Conservation (phyloP, 2,888 invertebrate genomes). For the Hypercompe scribonia region DNA sequence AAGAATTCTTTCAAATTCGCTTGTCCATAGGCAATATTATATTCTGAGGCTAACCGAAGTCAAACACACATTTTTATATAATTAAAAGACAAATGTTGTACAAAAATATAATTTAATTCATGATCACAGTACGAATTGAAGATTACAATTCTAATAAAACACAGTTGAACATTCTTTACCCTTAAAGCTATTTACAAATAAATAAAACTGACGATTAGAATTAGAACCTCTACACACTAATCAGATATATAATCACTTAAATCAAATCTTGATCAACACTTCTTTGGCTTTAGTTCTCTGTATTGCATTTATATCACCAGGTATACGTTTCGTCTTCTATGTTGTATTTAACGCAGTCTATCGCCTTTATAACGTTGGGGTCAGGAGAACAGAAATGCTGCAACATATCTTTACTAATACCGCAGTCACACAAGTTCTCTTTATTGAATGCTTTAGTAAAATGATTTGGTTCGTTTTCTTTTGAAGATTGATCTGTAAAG, state of each 20-base stretch:
- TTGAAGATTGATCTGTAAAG: constrained; percentile 80
- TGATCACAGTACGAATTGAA: constrained; percentile 55
- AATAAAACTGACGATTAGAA: neutral
- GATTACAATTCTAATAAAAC: constrained; percentile 27
- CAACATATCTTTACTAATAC: constrained; percentile 88
- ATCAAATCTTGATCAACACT: neutral
- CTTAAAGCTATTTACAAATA: constrained; percentile 16
- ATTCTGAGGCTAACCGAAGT: too few species aligned
- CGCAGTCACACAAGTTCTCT: constrained; percentile 96
- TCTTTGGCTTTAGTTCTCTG: neutral
- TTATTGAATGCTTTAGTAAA: constrained; percentile 90
- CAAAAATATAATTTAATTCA: constrained; percentile 60
- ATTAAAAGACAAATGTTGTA: constrained; percentile 31
- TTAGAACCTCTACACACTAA: neutral
- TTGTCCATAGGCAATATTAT: too few species aligned
- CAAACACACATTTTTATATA: too few species aligned
- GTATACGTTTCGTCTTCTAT: constrained; percentile 86
- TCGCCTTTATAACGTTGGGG: constrained; percentile 78
- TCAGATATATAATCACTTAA: neutral
- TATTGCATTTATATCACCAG: constrained; percentile 69
- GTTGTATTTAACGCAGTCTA: constrained; percentile 90
- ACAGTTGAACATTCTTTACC: constrained; percentile 20
- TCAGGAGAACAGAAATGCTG: constrained; percentile 89
- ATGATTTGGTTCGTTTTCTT: constrained; percentile 81
- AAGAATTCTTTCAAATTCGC: too few species aligned